A percentile compares a stretch with the other conserved stretches of the same genome.
These are phyloP conservation scores for Crotophaga sulcirostris DNA, from an alignment of 2,113 vertebrate genomes.

Conservation along the genomic window DNA sequence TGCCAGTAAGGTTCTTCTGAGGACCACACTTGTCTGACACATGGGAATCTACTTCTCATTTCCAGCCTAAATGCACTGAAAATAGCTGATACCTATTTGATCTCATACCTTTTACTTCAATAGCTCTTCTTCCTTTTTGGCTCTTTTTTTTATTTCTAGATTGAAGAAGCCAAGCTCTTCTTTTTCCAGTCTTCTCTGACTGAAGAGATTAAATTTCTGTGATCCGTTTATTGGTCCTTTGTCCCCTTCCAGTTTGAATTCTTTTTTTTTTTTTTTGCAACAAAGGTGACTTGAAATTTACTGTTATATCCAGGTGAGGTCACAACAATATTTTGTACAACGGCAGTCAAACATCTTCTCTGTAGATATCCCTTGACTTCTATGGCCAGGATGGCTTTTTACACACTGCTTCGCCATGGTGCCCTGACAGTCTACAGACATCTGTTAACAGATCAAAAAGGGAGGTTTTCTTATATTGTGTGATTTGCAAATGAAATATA, in stretches of 20 bases:
- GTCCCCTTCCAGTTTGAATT: not conserved
- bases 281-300: not conserved
- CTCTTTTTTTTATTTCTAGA: not conserved
- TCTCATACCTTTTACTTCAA: not conserved
- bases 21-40: not conserved
- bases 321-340: not conserved
- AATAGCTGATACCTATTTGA: not conserved
- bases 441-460: not conserved
- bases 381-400: not conserved
- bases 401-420: accelerated
- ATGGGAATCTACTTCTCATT: not conserved
- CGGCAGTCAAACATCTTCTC: not conserved
- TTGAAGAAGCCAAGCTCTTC: not conserved
- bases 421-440: not conserved
- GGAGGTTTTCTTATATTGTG: not conserved
- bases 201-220: not conserved
- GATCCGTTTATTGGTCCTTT: not conserved
- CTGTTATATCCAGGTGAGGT: not conserved
- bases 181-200: not conserved
- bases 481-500: not conserved
- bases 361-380: not conserved
- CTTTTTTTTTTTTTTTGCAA: not conserved
- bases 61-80: not conserved
- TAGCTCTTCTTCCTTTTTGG: not conserved
- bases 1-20: not conserved